Base-by-base conservation (phyloP, 2,888 invertebrate genomes). In the Tuta absoluta region DNA sequence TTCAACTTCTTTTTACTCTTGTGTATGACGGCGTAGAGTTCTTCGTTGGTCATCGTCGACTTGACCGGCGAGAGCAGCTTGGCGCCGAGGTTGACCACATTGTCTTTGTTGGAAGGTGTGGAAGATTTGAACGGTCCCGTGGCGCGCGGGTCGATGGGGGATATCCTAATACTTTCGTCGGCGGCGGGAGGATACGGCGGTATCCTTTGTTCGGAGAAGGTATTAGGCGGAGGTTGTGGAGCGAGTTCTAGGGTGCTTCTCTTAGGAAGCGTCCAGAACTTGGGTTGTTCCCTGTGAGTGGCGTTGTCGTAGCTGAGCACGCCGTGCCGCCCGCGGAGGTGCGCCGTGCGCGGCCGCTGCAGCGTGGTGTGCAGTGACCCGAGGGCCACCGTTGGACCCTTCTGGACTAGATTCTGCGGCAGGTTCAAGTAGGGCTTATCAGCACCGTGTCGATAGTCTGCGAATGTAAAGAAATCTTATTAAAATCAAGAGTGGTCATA, bases 21-120 rank as follows among this genome's bases (percentile, higher is more conserved):
- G 78, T 96, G 95, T 69, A 96, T 95, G 17, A 95, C 95, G 2
- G 95, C 95, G 76, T 95, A 95, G 2, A 96, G 85, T 80, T 96
- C 95, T 77, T 96, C 95, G 71, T 95, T 95, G n/a, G 94, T 94
- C 94, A 96, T 95, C 0, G 94, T 94, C 1, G 95, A 94, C 81
- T 94, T 95, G 23, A 94, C 94, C 0, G 95, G 95, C 1, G 95
- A 95, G 10, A 94, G 74, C 66, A 94, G 73, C 77, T 89, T 92
- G 8, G 86, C 85, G 67, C 87, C 87, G 48, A 93, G 85, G 73
- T 93, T 92, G 2, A 87, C 71, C 10, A 92, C 86, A 63, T 91
- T 91, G 75, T 92, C 93, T 73, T 85, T 90, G 71, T 81, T 87
- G 0, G 94, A 93, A 11, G 95, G 95, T 19, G 95, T 95, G 12